phyloP scores from a whole-genome alignment of 2,888 invertebrate species.

The Spisula subtruncata region DNA sequence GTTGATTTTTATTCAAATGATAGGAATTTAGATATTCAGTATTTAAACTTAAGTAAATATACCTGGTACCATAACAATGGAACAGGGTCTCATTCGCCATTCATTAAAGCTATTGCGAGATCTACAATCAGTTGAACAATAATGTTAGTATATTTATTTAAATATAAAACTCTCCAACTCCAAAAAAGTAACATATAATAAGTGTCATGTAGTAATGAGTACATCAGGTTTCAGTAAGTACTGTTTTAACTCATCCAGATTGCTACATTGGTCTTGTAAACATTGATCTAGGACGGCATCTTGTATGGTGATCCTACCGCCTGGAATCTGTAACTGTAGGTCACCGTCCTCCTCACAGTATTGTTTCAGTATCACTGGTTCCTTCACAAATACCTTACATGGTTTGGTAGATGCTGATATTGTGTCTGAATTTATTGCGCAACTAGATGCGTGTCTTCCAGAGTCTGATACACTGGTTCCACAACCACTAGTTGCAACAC shows the following conservation, averaged over 20 bases:
- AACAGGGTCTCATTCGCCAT: too few species aligned
- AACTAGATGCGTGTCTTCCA: background rate
- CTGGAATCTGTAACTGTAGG: conserved; percentile 78
- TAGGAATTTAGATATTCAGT: too few species aligned
- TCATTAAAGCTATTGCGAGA: too few species aligned
- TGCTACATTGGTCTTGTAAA: conserved; percentile 74
- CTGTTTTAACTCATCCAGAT: conserved; percentile 73
- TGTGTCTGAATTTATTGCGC: background rate
- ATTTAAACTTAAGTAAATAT: too few species aligned
- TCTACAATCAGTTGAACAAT: too few species aligned
- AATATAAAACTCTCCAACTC: too few species aligned
- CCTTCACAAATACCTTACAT: conserved; percentile 60
- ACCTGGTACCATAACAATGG: too few species aligned
- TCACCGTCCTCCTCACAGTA: conserved; percentile 78
- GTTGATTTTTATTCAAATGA: too few species aligned
- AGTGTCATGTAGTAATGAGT: background rate
- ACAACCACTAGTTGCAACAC: background rate
- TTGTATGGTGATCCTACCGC: conserved; percentile 77
- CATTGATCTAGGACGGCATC: conserved; percentile 73
- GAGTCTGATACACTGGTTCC: conserved; percentile 4
- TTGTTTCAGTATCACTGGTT: conserved; percentile 74
- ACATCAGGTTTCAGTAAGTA: conserved; percentile 36
- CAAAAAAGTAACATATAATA: background rate
- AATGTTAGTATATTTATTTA: too few species aligned
- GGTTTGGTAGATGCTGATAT: background rate